phyloP scores from a whole-genome alignment of 2,113 vertebrate genomes.

The Clarias batrachus region DNA sequence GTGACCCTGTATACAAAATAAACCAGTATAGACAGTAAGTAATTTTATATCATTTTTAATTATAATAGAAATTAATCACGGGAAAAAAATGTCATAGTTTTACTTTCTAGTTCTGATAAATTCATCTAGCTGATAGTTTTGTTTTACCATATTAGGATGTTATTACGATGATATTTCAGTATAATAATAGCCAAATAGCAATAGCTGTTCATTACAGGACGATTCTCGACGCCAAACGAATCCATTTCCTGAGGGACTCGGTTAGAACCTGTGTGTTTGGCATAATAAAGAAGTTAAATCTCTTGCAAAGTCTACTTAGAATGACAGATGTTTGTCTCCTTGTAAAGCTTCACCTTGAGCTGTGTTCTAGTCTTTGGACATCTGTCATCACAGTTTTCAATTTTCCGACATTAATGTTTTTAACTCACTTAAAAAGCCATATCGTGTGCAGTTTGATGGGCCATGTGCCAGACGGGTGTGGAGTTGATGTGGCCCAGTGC shows the following conservation, averaged over 20 bases:
- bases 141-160: background rate
- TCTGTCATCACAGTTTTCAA: background rate
- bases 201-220: background rate
- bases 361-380: background rate
- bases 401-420: background rate
- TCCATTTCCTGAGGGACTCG: background rate
- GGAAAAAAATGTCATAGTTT: background rate
- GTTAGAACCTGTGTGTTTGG: too few relatives aligned
- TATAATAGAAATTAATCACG: background rate
- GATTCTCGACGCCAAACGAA: background rate
- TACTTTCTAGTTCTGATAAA: background rate
- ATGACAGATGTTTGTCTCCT: background rate
- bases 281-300: background rate
- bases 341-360: background rate
- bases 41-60: background rate
- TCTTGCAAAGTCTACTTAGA: background rate
- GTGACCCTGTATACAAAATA: too few relatives aligned
- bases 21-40: too few relatives aligned
- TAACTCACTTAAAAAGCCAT: background rate
- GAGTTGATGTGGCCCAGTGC: background rate
- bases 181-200: background rate
- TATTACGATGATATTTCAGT: background rate
- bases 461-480: background rate
- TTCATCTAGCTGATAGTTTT: background rate
- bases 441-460: background rate